A percentile compares a stretch with the other conserved stretches of the same genome.
Evolutionary conservation across 2,888 invertebrate genomes (phyloP).

Genomic region (Metopia argyrocephala): DNA sequence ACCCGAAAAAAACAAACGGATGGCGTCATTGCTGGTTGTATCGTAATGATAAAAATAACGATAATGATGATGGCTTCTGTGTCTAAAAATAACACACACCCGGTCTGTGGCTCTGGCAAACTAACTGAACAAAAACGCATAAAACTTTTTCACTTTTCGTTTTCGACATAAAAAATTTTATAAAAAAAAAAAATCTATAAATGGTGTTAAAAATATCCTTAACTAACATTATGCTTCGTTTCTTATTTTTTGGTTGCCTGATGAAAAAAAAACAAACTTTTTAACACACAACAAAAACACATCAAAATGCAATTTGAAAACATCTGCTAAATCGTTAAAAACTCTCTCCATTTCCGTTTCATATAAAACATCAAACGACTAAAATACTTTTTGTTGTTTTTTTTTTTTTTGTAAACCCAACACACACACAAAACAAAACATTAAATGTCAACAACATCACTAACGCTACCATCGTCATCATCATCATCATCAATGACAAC

Average conservation of each 20-base stretch:
- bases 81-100: constrained; percentile 40
- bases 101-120: constrained; percentile 23
- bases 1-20: constrained; percentile 52
- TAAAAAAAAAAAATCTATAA: constrained; percentile 41
- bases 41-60: constrained; percentile 54
- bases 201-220: constrained; percentile 56
- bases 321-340: constrained; percentile 65
- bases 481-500: constrained; percentile 48
- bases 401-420: constrained; percentile 21
- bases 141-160: constrained; percentile 28
- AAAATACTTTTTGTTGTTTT: constrained; percentile 7
- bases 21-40: constrained; percentile 40
- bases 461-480: constrained; percentile 54
- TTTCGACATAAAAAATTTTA: constrained; percentile 16
- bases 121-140: no score
- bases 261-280: constrained; percentile 31
- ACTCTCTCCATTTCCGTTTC: constrained; percentile 49
- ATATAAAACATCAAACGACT: constrained; percentile 41
- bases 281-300: constrained; percentile 60
- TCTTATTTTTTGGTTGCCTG: not conserved
- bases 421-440: constrained; percentile 18
- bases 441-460: constrained; percentile 59
- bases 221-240: constrained; percentile 33
- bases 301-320: constrained; percentile 72
- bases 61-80: constrained; percentile 61